A percentile compares a stretch with the other conserved stretches of the same genome.
phyloP scores from a whole-genome alignment of 2,888 invertebrate genomes.

The Nasonia oneida region DNA sequence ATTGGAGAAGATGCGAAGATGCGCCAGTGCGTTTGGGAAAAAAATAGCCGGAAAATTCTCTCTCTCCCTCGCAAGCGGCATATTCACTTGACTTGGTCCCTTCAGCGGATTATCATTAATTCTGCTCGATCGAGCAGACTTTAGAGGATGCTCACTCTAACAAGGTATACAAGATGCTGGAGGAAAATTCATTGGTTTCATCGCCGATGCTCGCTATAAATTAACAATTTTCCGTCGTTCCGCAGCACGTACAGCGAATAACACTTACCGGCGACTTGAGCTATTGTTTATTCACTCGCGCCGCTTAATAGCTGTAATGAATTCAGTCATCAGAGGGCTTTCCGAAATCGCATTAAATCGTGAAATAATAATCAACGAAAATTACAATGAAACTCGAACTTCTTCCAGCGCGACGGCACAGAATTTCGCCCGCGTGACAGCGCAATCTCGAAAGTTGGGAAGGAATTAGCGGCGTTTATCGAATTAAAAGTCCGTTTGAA shows the following conservation, averaged over 20 bases:
- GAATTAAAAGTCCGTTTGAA: constrained; percentile 50
- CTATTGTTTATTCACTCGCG: background rate
- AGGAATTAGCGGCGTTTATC: constrained; percentile 18
- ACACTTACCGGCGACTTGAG: background rate
- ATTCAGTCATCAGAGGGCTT: background rate
- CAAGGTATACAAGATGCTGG: constrained; percentile 3
- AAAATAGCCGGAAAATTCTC: background rate
- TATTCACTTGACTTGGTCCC: constrained; percentile 15
- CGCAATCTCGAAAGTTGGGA: background rate
- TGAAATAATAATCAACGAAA: background rate
- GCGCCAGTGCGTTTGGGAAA: background rate
- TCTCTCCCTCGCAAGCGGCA: background rate
- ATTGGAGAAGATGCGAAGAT: background rate
- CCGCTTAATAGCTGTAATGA: too few relatives aligned
- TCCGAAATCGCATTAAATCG: background rate
- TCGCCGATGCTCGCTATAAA: background rate
- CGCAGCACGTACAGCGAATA: background rate
- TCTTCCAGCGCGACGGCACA: background rate
- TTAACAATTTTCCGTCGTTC: background rate
- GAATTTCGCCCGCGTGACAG: background rate
- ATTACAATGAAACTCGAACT: background rate
- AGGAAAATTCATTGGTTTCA: constrained; percentile 17
- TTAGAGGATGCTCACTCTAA: background rate
- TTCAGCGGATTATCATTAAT: background rate
- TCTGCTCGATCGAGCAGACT: constrained; percentile 9